phyloP scores from a whole-genome alignment of 2,113 vertebrate species.

The Falco punctatus region DNA sequence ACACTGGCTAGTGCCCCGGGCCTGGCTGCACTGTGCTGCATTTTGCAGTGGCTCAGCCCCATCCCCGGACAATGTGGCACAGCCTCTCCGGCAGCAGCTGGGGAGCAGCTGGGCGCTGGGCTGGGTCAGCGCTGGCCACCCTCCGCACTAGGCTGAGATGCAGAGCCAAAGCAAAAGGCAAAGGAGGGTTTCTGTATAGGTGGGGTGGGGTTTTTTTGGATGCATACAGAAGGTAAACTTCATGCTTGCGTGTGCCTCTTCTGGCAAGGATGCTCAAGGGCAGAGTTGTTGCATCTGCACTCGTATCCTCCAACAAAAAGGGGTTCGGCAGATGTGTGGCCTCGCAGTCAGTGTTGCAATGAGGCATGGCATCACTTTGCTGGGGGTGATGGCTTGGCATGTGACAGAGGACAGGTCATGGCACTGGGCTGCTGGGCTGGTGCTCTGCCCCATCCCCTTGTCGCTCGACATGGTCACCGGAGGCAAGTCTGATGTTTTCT shows the following conservation, averaged over 20 bases:
- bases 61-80: not conserved
- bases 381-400: not conserved
- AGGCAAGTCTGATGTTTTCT: not conserved
- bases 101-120: conserved; percentile 65
- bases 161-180: not conserved
- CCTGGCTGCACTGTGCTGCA: conserved; percentile 22
- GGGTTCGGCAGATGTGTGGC: not conserved
- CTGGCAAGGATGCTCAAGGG: not conserved
- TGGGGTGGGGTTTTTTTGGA: not conserved
- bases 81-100: conserved; percentile 60
- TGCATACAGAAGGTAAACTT: not conserved
- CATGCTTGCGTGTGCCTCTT: not conserved
- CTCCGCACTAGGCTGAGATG: not conserved
- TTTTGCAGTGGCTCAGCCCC: not conserved
- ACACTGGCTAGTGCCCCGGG: not conserved
- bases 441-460: not conserved
- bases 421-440: not conserved
- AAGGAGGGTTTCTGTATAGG: not conserved
- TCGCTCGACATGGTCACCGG: not conserved
- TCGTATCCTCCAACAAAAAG: not conserved
- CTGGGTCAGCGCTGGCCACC: not conserved
- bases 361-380: not conserved
- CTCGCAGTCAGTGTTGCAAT: accelerated
- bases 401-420: not conserved
- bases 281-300: not conserved